Evolutionary conservation across 2,113 vertebrate genomes (phyloP).

Genomic region (Trichomycterus rosablanca): DNA sequence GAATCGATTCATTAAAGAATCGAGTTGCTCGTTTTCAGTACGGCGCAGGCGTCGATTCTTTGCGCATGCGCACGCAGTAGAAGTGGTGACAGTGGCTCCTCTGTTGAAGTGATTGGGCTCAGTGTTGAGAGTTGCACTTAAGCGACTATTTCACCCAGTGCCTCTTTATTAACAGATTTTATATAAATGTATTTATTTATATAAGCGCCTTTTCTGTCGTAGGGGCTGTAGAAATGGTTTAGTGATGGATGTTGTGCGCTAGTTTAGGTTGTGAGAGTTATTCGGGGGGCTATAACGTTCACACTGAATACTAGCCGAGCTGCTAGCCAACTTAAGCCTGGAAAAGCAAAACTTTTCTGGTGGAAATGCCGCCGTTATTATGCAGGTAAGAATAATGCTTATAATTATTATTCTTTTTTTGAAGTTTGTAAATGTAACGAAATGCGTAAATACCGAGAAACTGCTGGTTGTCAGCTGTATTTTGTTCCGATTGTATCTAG

Average conservation of each 20-base stretch:
- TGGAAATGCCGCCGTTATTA: slow-evolving; percentile 61
- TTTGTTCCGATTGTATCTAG: not conserved
- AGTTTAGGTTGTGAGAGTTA: not conserved
- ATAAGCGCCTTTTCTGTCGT: no score
- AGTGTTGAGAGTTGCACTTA: not conserved
- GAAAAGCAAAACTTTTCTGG: slow-evolving; percentile 24
- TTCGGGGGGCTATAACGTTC: slow-evolving; percentile 1
- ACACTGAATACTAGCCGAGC: slow-evolving; percentile 2
- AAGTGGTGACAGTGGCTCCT: not conserved
- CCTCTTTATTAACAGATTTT: no score
- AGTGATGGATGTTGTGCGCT: slow-evolving; percentile 8
- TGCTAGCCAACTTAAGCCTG: slow-evolving; percentile 15
- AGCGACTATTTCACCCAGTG: no score
- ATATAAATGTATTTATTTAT: no score
- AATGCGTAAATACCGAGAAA: not conserved
- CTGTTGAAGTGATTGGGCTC: not conserved
- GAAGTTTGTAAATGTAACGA: not conserved
- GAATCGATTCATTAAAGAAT: no score
- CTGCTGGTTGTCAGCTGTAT: not conserved
- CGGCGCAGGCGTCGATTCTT: not conserved
- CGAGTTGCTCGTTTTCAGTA: no score
- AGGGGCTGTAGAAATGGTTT: not conserved
- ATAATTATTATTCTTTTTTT: not conserved
- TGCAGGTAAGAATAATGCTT: slow-evolving; percentile 62
- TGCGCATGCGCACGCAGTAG: not conserved